Evolutionary conservation across 2,113 vertebrate genomes (phyloP).

Genomic region (Alligator sinensis): DNA sequence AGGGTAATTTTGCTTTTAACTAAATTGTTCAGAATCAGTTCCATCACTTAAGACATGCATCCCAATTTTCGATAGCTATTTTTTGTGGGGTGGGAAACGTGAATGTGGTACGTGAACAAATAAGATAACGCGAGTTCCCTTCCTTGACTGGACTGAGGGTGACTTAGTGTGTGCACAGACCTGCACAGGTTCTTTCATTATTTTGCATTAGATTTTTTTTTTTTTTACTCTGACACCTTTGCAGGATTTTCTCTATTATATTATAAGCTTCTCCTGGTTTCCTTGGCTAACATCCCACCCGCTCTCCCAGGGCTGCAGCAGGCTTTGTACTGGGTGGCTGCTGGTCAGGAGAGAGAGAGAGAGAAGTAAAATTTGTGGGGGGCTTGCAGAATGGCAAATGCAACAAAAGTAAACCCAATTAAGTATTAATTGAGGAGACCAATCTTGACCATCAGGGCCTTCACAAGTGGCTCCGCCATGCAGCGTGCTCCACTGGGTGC

Average conservation of each 20-base stretch:
- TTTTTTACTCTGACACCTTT: background rate
- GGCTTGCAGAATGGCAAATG: background rate
- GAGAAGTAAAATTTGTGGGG: background rate
- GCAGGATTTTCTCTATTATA: background rate
- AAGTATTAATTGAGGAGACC: background rate
- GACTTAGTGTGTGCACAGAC: too few species aligned
- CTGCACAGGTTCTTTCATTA: background rate
- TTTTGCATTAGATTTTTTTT: background rate
- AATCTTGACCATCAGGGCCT: background rate
- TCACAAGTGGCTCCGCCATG: background rate
- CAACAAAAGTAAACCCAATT: background rate
- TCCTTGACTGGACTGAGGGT: too few species aligned
- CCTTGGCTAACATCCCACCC: background rate
- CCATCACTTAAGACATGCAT: too few species aligned
- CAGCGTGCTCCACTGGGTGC: background rate
- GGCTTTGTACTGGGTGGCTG: rapidly evolving
- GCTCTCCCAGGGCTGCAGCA: rapidly evolving
- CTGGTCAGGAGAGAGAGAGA: too few species aligned
- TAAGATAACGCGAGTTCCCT: too few species aligned
- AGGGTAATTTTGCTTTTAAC: too few species aligned
- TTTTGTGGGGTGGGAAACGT: too few species aligned
- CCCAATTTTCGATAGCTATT: too few species aligned
- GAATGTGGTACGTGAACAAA: too few species aligned
- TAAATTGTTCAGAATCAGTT: too few species aligned
- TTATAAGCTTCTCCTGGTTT: background rate